Base-by-base conservation (phyloP, 2,113 vertebrate species). In the Hiodon tergisus region DNA sequence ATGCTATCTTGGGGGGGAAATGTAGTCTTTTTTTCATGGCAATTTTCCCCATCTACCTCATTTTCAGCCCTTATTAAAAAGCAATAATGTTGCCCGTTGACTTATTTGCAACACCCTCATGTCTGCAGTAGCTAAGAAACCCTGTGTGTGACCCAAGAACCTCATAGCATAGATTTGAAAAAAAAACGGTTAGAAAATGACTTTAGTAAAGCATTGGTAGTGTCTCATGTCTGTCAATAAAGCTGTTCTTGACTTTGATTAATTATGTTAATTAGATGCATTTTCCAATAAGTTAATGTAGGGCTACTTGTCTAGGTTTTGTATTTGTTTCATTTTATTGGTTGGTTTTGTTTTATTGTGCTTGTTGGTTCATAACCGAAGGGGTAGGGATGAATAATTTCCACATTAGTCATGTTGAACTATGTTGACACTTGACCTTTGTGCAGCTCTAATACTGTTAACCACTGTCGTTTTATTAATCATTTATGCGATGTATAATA, bases 41-140 rank as follows among this genome's bases (percentile, higher is more conserved):
- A 57, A 31, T 31, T 31, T 31, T 63, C 72, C 52, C 4, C 52
- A 78, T 85, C 88, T 89, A 89, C 88, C 88, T 89, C 88, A 87
- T 76, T 85, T 81, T 85, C 52, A 80, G 79, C 72, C 81, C 52
- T 47, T 47, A 66, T 63, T 63, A 66, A 9, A 63, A 79, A 83
- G 71, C 78, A 83, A 79, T 78, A 47, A 54, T 57, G 2, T 74
- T 76, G 77, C 31, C 31, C 31, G 2, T 31, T 31, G 31, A 31
- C 31, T 31, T 31, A 31, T 63, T 3, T 4, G 61, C 16, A 63
- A 16, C 61, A n/a, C 6, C 61, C 16, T 63, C 61, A 63, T 11
- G 16, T 16, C 16, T 63, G 61, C 61, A 63, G 16, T 31, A 5
- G 61, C 14, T n/a, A 63, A 16, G 61, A 17, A 63, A 11, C 61